Conservation (phyloP, 1,140 invertebrate genomes). For the Drusus annulatus region DNA sequence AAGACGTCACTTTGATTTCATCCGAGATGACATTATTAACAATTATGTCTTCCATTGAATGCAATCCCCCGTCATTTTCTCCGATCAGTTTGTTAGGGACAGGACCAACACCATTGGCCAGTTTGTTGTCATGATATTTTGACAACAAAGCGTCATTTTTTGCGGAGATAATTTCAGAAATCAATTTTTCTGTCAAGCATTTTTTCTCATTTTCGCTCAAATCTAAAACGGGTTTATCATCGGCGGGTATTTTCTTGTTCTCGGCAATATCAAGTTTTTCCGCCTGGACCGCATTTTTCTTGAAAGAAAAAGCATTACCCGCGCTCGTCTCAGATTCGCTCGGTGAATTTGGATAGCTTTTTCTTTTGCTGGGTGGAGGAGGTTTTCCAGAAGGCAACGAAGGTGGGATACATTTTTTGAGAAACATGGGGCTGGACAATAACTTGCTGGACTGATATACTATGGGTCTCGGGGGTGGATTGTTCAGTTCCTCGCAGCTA, state of each 20-base stretch:
- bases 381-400: slow-evolving; percentile 51
- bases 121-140: slow-evolving; percentile 40
- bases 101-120: background rate
- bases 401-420: slow-evolving; percentile 50
- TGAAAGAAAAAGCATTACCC: slow-evolving; percentile 9
- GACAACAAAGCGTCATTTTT: slow-evolving; percentile 61
- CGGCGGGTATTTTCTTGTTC: background rate
- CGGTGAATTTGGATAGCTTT: slow-evolving; percentile 33
- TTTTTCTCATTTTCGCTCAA: slow-evolving; percentile 64
- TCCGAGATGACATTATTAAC: background rate
- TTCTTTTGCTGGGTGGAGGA: slow-evolving; percentile 38
- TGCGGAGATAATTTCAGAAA: slow-evolving; percentile 70
- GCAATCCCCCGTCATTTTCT: background rate
- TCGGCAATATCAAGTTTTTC: background rate
- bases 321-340: slow-evolving; percentile 1
- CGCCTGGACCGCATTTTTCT: background rate
- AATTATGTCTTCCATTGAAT: background rate
- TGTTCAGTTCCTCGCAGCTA: slow-evolving; percentile 61
- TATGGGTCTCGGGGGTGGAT: slow-evolving; percentile 61
- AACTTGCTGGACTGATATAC: slow-evolving; percentile 66
- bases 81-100: background rate
- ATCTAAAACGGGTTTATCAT: background rate
- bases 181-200: slow-evolving; percentile 69
- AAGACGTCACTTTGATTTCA: slow-evolving; percentile 9
- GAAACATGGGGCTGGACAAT: slow-evolving; percentile 45